These are phyloP conservation scores for Anoplolepis gracilipes DNA, from an alignment of 1,140 invertebrate genomes.

Conservation along the genomic window DNA sequence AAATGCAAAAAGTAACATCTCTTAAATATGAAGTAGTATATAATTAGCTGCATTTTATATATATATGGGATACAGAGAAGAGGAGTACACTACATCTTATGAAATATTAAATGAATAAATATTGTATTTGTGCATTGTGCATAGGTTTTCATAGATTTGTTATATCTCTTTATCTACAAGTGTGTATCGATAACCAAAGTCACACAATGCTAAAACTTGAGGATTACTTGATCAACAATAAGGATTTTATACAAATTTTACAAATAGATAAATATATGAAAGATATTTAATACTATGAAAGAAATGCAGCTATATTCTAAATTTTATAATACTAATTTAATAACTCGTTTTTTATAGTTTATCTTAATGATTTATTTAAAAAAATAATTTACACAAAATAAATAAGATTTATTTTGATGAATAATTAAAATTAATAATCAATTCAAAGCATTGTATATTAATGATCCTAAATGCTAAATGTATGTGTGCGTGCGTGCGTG, in stretches of 20 bases:
- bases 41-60: slow-evolving; percentile 35
- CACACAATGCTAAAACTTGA: background rate
- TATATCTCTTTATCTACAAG: background rate
- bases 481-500: background rate
- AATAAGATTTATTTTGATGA: background rate
- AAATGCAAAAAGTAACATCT: slow-evolving; percentile 37
- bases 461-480: background rate
- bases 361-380: background rate
- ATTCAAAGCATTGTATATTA: background rate
- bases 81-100: background rate
- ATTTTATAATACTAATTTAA: slow-evolving; percentile 27
- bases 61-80: background rate
- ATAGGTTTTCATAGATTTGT: slow-evolving; percentile 29
- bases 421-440: slow-evolving; percentile 17
- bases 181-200: background rate
- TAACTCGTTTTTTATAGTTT: background rate
- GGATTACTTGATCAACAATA: background rate
- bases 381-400: slow-evolving; percentile 1
- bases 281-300: background rate
- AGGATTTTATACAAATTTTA: slow-evolving; percentile 46
- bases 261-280: slow-evolving; percentile 35
- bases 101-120: slow-evolving; percentile 8
- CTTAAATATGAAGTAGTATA: slow-evolving; percentile 73
- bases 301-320: slow-evolving; percentile 8
- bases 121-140: background rate